Percentiles rank a stretch among this genome's conserved stretches.
Evolutionary conservation across 1,140 invertebrate species (phyloP).

Genomic region (Semibalanus balanoides): DNA sequence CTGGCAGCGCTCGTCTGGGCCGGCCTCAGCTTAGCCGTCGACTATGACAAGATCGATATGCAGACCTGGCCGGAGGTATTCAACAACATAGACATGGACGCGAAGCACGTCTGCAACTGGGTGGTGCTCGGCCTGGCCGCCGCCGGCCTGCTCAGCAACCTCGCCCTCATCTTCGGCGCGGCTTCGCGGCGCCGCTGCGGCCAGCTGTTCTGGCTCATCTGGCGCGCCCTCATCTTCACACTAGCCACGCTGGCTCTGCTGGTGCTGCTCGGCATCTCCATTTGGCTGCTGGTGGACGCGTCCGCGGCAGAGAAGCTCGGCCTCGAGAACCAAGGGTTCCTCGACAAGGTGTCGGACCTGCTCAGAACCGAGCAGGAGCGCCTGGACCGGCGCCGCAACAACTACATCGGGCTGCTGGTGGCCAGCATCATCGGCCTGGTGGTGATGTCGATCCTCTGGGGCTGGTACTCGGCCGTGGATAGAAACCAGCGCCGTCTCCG

Average conservation of each 20-base stretch:
- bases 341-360: too few relatives aligned
- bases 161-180: background rate
- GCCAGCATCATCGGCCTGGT: background rate
- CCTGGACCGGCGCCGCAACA: background rate
- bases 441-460: background rate
- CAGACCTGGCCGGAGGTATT: background rate
- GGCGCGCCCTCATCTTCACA: background rate
- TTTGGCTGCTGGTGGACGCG: conserved; percentile 4
- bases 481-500: background rate
- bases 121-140: background rate
- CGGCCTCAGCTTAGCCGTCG: background rate
- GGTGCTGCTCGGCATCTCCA: background rate
- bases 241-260: background rate
- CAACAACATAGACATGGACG: background rate
- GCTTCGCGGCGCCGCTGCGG: background rate
- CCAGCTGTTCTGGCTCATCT: background rate
- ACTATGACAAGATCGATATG: background rate
- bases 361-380: background rate
- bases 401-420: background rate
- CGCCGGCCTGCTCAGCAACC: background rate
- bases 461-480: background rate
- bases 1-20: background rate
- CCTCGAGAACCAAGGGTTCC: background rate
- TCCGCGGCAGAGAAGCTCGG: background rate
- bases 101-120: background rate